phyloP scores from a whole-genome alignment of 2,888 invertebrate species.

The Ceratothoa steindachneri region DNA sequence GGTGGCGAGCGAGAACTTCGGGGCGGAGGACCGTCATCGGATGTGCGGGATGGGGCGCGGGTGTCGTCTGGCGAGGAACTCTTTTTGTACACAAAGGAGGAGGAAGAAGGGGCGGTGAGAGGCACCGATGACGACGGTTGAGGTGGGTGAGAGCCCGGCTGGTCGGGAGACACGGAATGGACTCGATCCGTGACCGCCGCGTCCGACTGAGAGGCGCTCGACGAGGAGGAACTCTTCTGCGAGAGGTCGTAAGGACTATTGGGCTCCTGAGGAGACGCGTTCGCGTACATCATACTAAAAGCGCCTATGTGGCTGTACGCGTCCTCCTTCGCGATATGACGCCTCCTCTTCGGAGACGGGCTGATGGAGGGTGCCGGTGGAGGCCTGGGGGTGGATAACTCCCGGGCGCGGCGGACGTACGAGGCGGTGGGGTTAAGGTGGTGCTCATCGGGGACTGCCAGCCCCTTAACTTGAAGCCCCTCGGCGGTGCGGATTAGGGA shows the following conservation, averaged over 20 bases:
- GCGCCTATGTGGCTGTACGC: slow-evolving; percentile 24
- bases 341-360: slow-evolving; percentile 38
- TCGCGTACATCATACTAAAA: slow-evolving; percentile 29
- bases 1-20: slow-evolving; percentile 9
- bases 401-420: slow-evolving; percentile 13
- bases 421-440: slow-evolving; percentile 28
- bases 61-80: slow-evolving; percentile 36
- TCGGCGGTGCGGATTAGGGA: slow-evolving; percentile 45
- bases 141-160: slow-evolving; percentile 8
- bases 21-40: background rate
- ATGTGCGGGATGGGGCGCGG: background rate
- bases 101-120: slow-evolving; percentile 19
- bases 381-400: slow-evolving; percentile 34
- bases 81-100: slow-evolving; percentile 23
- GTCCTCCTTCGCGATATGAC: slow-evolving; percentile 13
- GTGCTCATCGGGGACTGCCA: slow-evolving; percentile 45
- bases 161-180: slow-evolving; percentile 37
- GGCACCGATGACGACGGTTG: slow-evolving; percentile 15
- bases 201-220: slow-evolving; percentile 39
- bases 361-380: slow-evolving; percentile 37
- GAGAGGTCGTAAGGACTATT: slow-evolving; percentile 46
- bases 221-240: slow-evolving; percentile 40
- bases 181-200: slow-evolving; percentile 31
- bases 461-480: slow-evolving; percentile 45
- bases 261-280: slow-evolving; percentile 36